Base-by-base conservation (phyloP, 2,888 invertebrate genomes). In the Alitta virens region DNA sequence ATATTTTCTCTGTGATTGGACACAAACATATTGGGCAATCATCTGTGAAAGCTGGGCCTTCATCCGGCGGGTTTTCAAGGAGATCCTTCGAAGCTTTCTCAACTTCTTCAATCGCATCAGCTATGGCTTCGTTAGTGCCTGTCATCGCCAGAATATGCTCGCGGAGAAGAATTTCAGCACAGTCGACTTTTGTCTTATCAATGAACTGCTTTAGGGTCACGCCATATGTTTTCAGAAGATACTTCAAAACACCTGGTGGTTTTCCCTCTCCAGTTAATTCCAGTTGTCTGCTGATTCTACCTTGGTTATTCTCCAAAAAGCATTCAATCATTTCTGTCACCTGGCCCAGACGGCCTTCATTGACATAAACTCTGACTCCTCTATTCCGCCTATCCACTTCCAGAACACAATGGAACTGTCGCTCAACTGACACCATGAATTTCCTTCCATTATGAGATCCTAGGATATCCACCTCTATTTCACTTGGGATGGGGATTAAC, bases 21-120 rank as follows among this genome's bases (percentile, higher is more conserved):
- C 71, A 73, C 24, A 77, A 62, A 62, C 79, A 79, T 7, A 75
- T 70, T n/a, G 71, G 70, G 60, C 78, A 78, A 24, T 75, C 74
- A 9, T 26, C 23, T 14, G 53, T 51, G 24, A 9, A 16, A n/a
- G 14, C 18, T 12, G 24, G 49, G 7, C 46, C 26, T n/a, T 53
- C 7, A n/a, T 53, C 51, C n/a, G 16, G 25, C 23, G 58, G 62
- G 25, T 21, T 49, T 25, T 60, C 27, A 21, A 27, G 56, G 38
- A 25, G 26, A 1, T 50, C 62, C 21, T 59, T 16, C 40, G 59
- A n/a, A n/a, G n/a, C n/a, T n/a, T n/a, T n/a, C n/a, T n/a, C n/a
- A n/a, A n/a, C n/a, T n/a, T n/a, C n/a, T n/a, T n/a, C n/a, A n/a
- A n/a, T n/a, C n/a, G n/a, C n/a, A n/a, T n/a, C n/a, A n/a, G n/a